Base-by-base conservation (phyloP, 2,113 vertebrate genomes). In the Etheostoma cragini region DNA sequence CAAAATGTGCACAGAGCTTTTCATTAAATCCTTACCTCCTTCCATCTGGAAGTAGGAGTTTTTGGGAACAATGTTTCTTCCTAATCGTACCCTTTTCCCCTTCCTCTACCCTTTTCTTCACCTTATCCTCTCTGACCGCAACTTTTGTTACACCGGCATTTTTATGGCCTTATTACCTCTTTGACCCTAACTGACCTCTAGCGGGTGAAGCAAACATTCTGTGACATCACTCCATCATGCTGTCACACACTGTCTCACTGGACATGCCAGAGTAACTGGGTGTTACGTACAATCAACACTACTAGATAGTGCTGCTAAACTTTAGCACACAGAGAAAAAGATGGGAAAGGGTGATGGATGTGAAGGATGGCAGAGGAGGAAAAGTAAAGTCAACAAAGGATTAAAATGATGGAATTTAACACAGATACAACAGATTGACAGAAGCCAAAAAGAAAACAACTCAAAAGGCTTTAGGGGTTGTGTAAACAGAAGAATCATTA, bases 151-250 rank as follows among this genome's bases (percentile, higher is more conserved):
- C 38, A 42, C 76, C 77, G 87, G 81, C 82, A 89, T 93, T 93
- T 92, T 90, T 85, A 94, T 90, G 88, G 91, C 86, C 77, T 95
- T 90, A 93, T 95, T 94, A 92, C 91, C 74, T 76, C 71, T 1
- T 22, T 56, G 90, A 93, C 87, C 82, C 63, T 35, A 66, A 60
- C 57, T 45, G 84, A 87, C 91, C 91, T 86, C 80, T 35, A 47
- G 80, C 72, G 21, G 85, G 60, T 58, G 45, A 88, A 84, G 84
- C 88, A 91, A 90, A 92, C 92, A 87, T 21, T 62, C 73, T 66
- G 73, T 38, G 14, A 79, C 88, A 87, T 85, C 90, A 83, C 81
- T 93, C 90, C 76, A 91, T 93, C 91, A 90, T 66, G 49, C 87
- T 91, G 91, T 91, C 93, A 91, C 76, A 94, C 86, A 86, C 47